phyloP scores from a whole-genome alignment of 2,797 vertebrate genomes.

The Hypotaenidia okinawae region DNA sequence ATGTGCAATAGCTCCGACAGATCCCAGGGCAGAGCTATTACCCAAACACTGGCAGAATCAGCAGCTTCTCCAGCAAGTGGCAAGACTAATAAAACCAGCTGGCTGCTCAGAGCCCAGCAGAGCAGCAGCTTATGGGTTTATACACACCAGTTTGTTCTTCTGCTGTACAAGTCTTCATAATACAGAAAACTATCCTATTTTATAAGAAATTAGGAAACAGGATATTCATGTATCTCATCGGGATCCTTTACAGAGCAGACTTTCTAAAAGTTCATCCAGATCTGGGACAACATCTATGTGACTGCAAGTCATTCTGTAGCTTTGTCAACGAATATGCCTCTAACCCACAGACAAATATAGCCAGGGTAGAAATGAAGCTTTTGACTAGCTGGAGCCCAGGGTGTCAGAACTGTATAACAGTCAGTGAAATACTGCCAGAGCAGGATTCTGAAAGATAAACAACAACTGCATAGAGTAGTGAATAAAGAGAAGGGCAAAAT shows the following conservation, averaged over 20 bases:
- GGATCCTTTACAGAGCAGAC: not conserved
- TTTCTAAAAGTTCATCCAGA: not conserved
- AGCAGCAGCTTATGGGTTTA: not conserved
- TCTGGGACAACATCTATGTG: not conserved
- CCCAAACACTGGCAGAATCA: slow-evolving; percentile 26
- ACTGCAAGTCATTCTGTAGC: not conserved
- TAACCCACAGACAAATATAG: not conserved
- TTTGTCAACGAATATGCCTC: not conserved
- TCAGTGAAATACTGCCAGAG: not conserved
- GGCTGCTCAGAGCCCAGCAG: slow-evolving; percentile 4
- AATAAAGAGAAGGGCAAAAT: not conserved
- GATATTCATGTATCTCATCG: not conserved
- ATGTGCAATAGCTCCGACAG: not conserved
- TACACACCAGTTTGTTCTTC: not conserved
- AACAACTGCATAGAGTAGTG: not conserved
- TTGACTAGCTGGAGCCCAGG: not conserved
- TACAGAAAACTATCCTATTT: not conserved
- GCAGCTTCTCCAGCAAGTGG: not conserved
- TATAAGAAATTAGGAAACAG: not conserved
- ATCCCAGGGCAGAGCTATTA: slow-evolving; percentile 27
- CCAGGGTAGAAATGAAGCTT: not conserved
- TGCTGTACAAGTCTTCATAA: not conserved
- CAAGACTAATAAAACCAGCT: slow-evolving; percentile 41
- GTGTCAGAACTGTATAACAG: not conserved
- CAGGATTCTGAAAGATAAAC: not conserved